Percentiles rank a stretch among this genome's conserved stretches.
Conservation (phyloP, 2,888 invertebrate species). For the Maniola hyperantus region DNA sequence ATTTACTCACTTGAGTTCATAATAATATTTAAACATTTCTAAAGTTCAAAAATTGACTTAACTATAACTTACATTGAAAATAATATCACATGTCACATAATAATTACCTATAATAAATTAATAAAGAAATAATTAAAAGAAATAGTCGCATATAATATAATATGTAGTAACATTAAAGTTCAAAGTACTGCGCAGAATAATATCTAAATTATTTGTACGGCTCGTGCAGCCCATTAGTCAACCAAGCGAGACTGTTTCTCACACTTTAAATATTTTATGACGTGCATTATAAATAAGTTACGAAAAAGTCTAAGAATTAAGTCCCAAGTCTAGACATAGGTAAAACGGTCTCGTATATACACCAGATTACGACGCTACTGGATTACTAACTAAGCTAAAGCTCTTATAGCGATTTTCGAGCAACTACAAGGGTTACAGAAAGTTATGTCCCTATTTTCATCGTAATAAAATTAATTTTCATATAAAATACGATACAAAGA, state of each 20-base stretch:
- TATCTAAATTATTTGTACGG: neutral
- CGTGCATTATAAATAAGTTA: constrained; percentile 25
- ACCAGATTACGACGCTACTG: constrained; percentile 27
- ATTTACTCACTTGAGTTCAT: too few relatives aligned
- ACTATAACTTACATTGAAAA: too few relatives aligned
- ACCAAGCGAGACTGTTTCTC: neutral
- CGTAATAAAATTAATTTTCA: neutral
- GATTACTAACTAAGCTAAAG: constrained; percentile 22
- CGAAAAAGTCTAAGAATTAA: constrained; percentile 4
- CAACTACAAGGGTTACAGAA: neutral
- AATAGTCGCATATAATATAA: too few relatives aligned
- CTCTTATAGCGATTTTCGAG: constrained; percentile 1
- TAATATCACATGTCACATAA: too few relatives aligned
- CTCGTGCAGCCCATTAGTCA: constrained; percentile 2
- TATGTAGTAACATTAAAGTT: neutral
- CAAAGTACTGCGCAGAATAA: neutral
- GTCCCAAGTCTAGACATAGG: constrained; percentile 33
- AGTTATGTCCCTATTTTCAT: neutral
- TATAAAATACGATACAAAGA: too few relatives aligned
- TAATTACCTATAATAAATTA: too few relatives aligned
- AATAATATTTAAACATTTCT: too few relatives aligned
- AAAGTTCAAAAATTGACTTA: too few relatives aligned
- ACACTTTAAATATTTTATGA: constrained; percentile 15
- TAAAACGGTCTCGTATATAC: constrained; percentile 29
- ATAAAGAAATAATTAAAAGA: too few relatives aligned